Evolutionary conservation across 2,113 vertebrate genomes (phyloP), one percentile per base, ranked within the genome.

Genomic region (Rhineura floridana): DNA sequence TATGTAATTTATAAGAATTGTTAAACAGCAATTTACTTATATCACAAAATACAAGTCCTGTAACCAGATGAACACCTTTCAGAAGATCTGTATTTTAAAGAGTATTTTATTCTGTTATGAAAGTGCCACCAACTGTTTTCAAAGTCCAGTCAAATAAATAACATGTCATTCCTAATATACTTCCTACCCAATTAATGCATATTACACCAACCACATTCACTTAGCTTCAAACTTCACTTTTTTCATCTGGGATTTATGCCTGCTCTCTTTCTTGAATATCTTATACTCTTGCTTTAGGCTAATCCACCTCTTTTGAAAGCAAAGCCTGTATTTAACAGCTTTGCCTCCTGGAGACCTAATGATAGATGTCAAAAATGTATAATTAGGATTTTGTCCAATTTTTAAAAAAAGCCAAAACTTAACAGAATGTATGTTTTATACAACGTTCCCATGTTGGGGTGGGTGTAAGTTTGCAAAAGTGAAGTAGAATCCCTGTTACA

Each of bases 241-340:
- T 39, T 81, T 44, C 8, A 59, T 73, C 85, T 75, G 0, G 1
- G 89, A 89, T 81, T 78, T 28, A 25, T 42, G 39, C 86, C 90
- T 48, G 9, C 30, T 0, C 69, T 90, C 87, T 70, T 25, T 81
- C 52, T 44, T 48, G 4, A 73, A 91, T 91, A 85, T 77, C 73
- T 83, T 84, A 78, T 9, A 86, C 75, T 91, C 73, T 84, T 0
- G 0, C 33, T 59, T 88, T 62, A n/a, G 39, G 80, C 88, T 94
- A 77, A 94, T 89, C 67, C 42, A 89, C n/a, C 87, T 90, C 79
- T 90, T 90, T 88, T 89, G 62, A 94, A 94, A 94, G 85, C 87
- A 92, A 92, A 82, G 69, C 67, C 91, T 90, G 79, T 90, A 63
- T 86, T 90, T 73, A 90, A 91, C 39, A 90, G 84, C 83, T 87